These are phyloP conservation scores for Antennarius striatus DNA, from an alignment of 2,113 vertebrate species.

Conservation along the genomic window DNA sequence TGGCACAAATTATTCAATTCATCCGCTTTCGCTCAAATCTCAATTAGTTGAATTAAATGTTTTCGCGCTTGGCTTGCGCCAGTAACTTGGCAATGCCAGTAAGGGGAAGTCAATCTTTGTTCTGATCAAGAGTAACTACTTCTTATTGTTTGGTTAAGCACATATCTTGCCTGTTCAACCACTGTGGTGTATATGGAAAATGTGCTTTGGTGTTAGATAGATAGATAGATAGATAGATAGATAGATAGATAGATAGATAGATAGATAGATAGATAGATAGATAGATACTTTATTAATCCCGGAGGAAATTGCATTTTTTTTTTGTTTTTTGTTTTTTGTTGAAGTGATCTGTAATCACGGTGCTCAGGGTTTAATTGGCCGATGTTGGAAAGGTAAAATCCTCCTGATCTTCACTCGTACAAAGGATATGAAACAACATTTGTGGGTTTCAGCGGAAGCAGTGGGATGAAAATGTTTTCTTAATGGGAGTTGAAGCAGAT, in stretches of 20 bases:
- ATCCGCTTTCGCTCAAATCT: conserved; percentile 26
- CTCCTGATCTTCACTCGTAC: conserved; percentile 7
- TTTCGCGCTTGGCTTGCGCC: conserved; percentile 55
- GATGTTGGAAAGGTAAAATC: not conserved
- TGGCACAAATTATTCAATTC: conserved; percentile 48
- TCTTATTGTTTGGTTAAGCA: conserved; percentile 7
- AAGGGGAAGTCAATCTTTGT: not conserved
- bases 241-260: no score
- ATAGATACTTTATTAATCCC: no score
- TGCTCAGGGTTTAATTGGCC: not conserved
- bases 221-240: no score
- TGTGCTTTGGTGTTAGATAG: not conserved
- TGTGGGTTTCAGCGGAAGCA: not conserved
- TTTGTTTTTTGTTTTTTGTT: no score
- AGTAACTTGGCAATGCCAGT: conserved; percentile 22
- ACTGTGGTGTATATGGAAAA: no score
- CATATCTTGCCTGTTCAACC: no score
- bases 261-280: no score
- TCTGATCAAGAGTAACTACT: conserved; percentile 9
- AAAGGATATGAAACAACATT: not conserved
- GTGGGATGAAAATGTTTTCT: conserved; percentile 16
- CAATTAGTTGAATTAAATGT: conserved; percentile 57
- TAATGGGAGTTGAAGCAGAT: conserved; percentile 29
- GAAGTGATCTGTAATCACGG: conserved; percentile 2
- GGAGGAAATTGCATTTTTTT: no score